These are phyloP conservation scores for Sebastes variabilis DNA, from an alignment of 2,797 vertebrate genomes.

Conservation along the genomic window DNA sequence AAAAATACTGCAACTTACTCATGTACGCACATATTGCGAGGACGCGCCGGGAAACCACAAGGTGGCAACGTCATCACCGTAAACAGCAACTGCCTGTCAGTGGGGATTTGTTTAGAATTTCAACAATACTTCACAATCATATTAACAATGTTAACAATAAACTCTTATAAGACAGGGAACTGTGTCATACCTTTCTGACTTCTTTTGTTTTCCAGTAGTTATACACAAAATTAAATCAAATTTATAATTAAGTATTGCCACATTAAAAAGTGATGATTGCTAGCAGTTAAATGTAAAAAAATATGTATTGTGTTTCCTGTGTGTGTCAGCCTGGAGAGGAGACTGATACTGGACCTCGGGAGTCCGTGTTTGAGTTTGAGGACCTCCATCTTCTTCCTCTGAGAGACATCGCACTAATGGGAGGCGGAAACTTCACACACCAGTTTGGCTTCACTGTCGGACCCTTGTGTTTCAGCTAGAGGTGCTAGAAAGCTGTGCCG, in stretches of 20 bases:
- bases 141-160: no score
- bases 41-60: no score
- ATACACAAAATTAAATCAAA: neutral
- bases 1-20: no score
- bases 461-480: slow-evolving; percentile 90
- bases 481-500: neutral
- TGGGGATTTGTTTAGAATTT: no score
- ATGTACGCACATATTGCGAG: no score
- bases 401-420: slow-evolving; percentile 85
- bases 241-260: neutral
- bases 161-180: no score
- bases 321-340: slow-evolving; percentile 75
- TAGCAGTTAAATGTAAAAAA: neutral
- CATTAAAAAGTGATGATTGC: neutral
- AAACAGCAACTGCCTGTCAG: no score
- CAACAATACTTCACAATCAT: no score
- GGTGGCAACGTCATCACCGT: no score
- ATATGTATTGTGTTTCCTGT: slow-evolving; percentile 17
- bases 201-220: no score
- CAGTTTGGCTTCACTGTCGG: slow-evolving; percentile 87
- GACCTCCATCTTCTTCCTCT: slow-evolving; percentile 88
- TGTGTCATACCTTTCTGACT: no score
- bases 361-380: slow-evolving; percentile 88
- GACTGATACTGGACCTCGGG: slow-evolving; percentile 64
- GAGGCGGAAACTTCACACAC: slow-evolving; percentile 73